phyloP scores from a whole-genome alignment of 2,797 vertebrate genomes.

The Zenarchopterus dispar region DNA sequence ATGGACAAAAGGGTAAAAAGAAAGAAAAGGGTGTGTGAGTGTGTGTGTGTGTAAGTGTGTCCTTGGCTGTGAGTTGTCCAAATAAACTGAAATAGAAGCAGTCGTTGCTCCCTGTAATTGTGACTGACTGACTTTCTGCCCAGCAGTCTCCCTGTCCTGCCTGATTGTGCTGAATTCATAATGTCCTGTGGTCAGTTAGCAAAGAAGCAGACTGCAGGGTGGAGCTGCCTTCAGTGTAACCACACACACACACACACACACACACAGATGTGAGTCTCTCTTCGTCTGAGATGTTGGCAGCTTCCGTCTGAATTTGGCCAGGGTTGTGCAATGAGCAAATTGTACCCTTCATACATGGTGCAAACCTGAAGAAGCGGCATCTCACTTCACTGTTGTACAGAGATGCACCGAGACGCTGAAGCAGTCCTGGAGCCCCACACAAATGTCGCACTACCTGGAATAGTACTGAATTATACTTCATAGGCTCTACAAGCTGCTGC shows the following conservation, averaged over 20 bases:
- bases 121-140: conserved; percentile 20
- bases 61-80: conserved; percentile 43
- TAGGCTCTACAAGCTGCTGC: no score
- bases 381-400: no score
- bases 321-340: conserved; percentile 11
- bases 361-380: background rate
- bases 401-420: no score
- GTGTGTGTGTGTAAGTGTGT: conserved; percentile 31
- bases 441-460: no score
- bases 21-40: conserved; percentile 24
- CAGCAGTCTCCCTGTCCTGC: conserved; percentile 12
- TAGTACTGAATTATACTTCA: no score
- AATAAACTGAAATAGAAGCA: conserved; percentile 67
- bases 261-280: conserved; percentile 4
- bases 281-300: conserved; percentile 20
- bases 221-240: conserved; percentile 55
- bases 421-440: no score
- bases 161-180: conserved; percentile 18
- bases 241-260: conserved; percentile 39
- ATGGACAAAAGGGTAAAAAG: background rate
- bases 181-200: conserved; percentile 52
- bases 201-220: conserved; percentile 58
- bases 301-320: background rate
- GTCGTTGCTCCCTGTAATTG: conserved; percentile 48
- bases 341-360: background rate